Percentiles rank a stretch among this genome's conserved stretches.
Conservation (phyloP, 2,888 invertebrate species). For the Tridacna crocea region DNA sequence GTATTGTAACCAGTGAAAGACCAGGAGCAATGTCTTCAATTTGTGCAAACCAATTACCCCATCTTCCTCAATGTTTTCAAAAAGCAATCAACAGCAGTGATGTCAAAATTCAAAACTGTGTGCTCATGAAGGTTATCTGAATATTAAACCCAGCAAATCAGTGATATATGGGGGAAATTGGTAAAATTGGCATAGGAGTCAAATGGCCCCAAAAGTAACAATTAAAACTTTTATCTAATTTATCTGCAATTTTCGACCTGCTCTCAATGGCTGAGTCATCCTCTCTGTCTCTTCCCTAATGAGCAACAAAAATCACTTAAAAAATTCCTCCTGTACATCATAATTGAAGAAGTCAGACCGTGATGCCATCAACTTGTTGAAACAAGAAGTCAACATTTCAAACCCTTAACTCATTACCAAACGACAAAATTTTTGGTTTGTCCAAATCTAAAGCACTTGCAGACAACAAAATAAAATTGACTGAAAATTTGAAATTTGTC, state of each 20-base stretch:
- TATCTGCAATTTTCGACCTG: constrained; percentile 17
- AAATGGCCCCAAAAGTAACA: constrained; percentile 22
- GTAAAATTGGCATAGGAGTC: neutral
- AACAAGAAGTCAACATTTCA: neutral
- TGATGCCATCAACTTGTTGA: constrained; percentile 10
- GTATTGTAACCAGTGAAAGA: too few species aligned
- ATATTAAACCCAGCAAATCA: too few species aligned
- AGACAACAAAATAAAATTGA: too few species aligned
- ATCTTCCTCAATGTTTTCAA: too few species aligned
- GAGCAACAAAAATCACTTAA: constrained; percentile 22
- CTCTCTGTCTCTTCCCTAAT: neutral
- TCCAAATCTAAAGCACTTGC: too few species aligned
- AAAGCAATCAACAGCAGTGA: neutral
- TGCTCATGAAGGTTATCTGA: neutral
- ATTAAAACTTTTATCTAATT: constrained; percentile 26
- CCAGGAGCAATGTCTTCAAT: too few species aligned
- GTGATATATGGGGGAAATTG: neutral
- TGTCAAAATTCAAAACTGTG: neutral
- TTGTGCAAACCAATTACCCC: too few species aligned
- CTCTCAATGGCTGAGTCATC: neutral
- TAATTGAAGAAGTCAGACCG: neutral
- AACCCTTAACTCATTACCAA: neutral
- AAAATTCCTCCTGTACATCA: constrained; percentile 19
- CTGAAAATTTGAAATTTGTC: too few species aligned
- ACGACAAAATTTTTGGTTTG: too few species aligned